Evolutionary conservation across 2,888 invertebrate genomes (phyloP), one percentile per base, ranked within the genome.

Genomic region (Micropterix aruncella): DNA sequence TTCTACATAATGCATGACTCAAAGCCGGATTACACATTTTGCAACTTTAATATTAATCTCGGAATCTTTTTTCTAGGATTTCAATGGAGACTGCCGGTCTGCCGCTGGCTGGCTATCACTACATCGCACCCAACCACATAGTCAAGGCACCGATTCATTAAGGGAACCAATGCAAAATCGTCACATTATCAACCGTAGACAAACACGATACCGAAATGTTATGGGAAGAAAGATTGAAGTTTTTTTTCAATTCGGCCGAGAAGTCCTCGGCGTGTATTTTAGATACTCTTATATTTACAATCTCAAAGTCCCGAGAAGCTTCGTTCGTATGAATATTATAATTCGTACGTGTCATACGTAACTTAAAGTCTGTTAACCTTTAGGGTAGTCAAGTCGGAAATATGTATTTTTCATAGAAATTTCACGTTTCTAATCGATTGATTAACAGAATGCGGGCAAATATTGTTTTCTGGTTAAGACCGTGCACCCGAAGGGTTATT

Each of bases 51-150:
- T n/a, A n/a, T n/a, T n/a, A n/a, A n/a, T n/a, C n/a, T n/a, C n/a
- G n/a, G n/a, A n/a, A n/a, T n/a, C n/a, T n/a, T n/a, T n/a, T n/a
- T 79, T 80, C 49, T 80, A 92, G 92, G 80, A 90, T 92, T 85
- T 87, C 90, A 48, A 88, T 91, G 88, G 91, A 92, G 76, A 91
- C 91, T 46, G 88, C 91, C 55, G 89, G 90, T 51, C 77, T 91
- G 71, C 88, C 89, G 58, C 81, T 90, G 74, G 85, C 87, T 50
- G 87, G 89, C 55, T 90, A 89, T 73, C 90, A 89, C 69, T 90
- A 89, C 77, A 85, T 91, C 70, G 83, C 89, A 55, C 90, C 90
- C 54, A 90, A 89, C 71, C 87, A 90, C 74, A 90, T 90, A 66
- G 88, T 90, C 60, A 90, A 90, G 73, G 85, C 90, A 55, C 87